Evolutionary conservation across 2,888 invertebrate species (phyloP).

Genomic region (Camponotus fellah): DNA sequence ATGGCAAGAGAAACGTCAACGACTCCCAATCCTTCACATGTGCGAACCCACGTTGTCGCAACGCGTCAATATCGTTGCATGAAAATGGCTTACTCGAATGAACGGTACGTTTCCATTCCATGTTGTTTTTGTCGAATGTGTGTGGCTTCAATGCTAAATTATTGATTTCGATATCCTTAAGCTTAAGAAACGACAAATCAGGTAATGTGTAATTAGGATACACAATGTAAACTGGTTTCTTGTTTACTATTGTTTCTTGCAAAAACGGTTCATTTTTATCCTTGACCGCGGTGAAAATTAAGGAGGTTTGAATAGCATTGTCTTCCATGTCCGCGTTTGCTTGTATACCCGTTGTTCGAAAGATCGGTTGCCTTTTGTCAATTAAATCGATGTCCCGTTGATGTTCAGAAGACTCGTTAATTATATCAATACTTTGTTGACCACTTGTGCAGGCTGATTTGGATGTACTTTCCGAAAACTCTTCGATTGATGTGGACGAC

Average conservation of each 20-base stretch:
- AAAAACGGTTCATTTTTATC: slow-evolving; percentile 79
- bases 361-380: slow-evolving; percentile 71
- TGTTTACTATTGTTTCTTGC: slow-evolving; percentile 80
- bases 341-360: slow-evolving; percentile 80
- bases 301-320: slow-evolving; percentile 83
- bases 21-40: slow-evolving; percentile 98
- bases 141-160: slow-evolving; percentile 93
- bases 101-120: slow-evolving; percentile 84
- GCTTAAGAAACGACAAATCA: slow-evolving; percentile 92
- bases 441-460: slow-evolving; percentile 79
- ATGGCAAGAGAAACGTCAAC: slow-evolving; percentile 94
- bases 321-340: slow-evolving; percentile 82
- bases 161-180: slow-evolving; percentile 85
- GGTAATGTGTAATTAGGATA: slow-evolving; percentile 97
- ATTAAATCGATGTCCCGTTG: slow-evolving; percentile 60
- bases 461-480: slow-evolving; percentile 85
- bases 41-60: slow-evolving; percentile 93
- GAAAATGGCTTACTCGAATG: slow-evolving; percentile 90
- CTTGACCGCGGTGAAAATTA: slow-evolving; percentile 79
- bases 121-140: slow-evolving; percentile 86
- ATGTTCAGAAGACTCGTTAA: slow-evolving; percentile 56
- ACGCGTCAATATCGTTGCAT: slow-evolving; percentile 93
- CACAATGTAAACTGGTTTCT: slow-evolving; percentile 94
- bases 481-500: slow-evolving; percentile 86
- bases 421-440: slow-evolving; percentile 55